phyloP scores from a whole-genome alignment of 1,140 invertebrate species.

The Drosophila neocordata region DNA sequence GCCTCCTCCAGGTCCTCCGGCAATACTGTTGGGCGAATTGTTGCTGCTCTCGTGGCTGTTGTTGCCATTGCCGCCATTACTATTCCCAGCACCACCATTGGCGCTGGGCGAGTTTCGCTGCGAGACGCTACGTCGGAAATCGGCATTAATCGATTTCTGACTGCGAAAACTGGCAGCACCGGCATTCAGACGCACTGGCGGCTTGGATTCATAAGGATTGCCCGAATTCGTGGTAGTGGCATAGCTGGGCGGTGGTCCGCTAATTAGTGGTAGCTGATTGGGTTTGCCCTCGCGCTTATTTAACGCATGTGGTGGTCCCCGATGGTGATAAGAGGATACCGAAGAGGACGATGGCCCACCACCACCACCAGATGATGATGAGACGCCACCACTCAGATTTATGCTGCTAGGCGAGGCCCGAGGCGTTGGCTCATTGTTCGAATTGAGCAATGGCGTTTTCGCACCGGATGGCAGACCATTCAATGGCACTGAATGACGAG shows the following conservation, averaged over 20 bases:
- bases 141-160: constrained; percentile 70
- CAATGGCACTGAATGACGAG: constrained; percentile 61
- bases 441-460: constrained; percentile 66
- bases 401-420: constrained; percentile 73
- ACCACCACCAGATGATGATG: constrained; percentile 7
- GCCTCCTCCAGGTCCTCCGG: constrained; percentile 22
- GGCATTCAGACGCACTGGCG: constrained; percentile 72
- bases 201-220: constrained; percentile 60
- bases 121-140: constrained; percentile 75
- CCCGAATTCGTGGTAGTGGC: constrained; percentile 38
- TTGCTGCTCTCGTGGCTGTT: constrained; percentile 80
- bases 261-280: constrained; percentile 65
- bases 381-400: constrained; percentile 30
- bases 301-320: constrained; percentile 61
- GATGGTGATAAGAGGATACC: constrained; percentile 57
- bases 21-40: constrained; percentile 82
- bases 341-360: constrained; percentile 30
- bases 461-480: constrained; percentile 49
- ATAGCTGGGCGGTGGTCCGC: constrained; percentile 71
- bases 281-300: constrained; percentile 70
- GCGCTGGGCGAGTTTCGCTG: constrained; percentile 81
- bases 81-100: constrained; percentile 57
- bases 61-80: constrained; percentile 45
- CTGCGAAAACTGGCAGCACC: constrained; percentile 72
- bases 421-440: constrained; percentile 73